These are phyloP conservation scores for Microcebus murinus DNA, from an alignment of 2,113 vertebrate species.

Conservation along the genomic window DNA sequence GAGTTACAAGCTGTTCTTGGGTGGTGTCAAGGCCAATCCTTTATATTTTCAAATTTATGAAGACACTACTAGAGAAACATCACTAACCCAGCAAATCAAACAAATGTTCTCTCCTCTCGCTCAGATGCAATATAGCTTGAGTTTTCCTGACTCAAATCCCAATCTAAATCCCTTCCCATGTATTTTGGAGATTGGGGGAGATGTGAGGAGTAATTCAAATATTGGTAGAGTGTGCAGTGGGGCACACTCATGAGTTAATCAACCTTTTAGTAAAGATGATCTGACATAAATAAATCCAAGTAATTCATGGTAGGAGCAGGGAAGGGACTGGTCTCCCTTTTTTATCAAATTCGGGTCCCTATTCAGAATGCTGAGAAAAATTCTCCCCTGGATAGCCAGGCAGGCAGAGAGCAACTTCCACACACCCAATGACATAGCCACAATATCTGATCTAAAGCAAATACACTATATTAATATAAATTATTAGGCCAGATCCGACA, in stretches of 20 bases:
- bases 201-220: neutral
- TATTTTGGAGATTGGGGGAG: neutral
- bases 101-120: neutral
- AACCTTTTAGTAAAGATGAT: neutral
- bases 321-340: neutral
- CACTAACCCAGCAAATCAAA: neutral
- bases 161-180: neutral
- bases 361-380: slow-evolving; percentile 20
- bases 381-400: neutral
- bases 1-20: slow-evolving; percentile 42
- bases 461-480: neutral
- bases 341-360: neutral
- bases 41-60: neutral
- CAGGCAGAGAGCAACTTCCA: neutral
- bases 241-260: neutral
- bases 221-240: neutral
- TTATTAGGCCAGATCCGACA: no score
- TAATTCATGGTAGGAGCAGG: neutral
- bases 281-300: neutral
- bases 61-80: neutral
- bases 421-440: neutral
- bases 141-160: neutral
- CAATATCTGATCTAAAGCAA: neutral
- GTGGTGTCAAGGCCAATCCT: neutral
- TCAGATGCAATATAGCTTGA: neutral